Percentiles rank a stretch among this genome's conserved stretches.
Conservation (phyloP, 37 sponge, comb jelly and placozoan species). For the Diacarnus erythraeanus region DNA sequence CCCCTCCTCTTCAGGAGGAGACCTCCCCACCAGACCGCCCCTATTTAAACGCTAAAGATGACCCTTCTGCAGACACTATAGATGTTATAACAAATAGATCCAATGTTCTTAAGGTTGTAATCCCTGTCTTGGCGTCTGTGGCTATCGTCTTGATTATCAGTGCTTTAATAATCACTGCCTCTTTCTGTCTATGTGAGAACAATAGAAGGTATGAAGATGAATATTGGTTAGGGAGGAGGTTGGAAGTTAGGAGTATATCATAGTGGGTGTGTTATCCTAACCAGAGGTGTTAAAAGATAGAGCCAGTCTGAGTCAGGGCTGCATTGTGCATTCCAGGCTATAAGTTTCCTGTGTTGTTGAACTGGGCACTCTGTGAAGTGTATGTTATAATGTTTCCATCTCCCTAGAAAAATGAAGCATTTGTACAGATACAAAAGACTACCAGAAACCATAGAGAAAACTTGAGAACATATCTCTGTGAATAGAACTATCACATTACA, state of each 20-base stretch:
- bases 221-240: not conserved
- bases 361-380: no score
- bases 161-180: not conserved
- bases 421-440: constrained; percentile 6
- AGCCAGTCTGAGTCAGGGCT: no score
- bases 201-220: not conserved
- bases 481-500: no score
- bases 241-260: not conserved
- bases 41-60: no score
- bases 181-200: constrained; percentile 12
- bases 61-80: no score
- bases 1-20: no score
- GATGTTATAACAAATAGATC: constrained; percentile 7
- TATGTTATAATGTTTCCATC: not conserved
- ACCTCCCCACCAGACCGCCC: no score
- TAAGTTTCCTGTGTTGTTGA: no score
- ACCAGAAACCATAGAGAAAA: constrained; percentile 15
- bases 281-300: no score
- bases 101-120: not conserved
- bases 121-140: constrained; percentile 11
- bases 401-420: not conserved
- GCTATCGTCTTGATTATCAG: constrained; percentile 6
- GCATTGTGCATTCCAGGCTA: no score
- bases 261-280: no score
- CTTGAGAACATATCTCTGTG: not conserved